Evolutionary conservation across 2,113 vertebrate genomes (phyloP).

Genomic region (Heloderma charlesbogerti): DNA sequence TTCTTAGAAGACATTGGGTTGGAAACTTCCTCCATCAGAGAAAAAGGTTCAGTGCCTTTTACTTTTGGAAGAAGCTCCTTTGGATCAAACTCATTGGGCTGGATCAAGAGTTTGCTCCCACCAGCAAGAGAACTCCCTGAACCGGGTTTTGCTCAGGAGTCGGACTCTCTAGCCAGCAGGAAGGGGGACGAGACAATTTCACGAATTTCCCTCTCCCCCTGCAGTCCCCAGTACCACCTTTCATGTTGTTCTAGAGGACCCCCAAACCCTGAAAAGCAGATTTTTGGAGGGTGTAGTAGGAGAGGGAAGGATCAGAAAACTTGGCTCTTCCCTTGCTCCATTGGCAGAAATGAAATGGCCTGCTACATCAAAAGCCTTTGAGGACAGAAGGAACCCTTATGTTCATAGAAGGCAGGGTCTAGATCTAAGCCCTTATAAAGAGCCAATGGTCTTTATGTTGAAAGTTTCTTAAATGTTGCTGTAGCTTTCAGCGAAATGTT

Average conservation of each 20-base stretch:
- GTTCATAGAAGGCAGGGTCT: too few relatives aligned
- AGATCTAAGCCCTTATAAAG: constrained; percentile 8
- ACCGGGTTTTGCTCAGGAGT: neutral
- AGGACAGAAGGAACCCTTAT: neutral
- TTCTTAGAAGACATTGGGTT: neutral
- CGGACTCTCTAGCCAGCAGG: neutral
- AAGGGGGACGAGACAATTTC: neutral
- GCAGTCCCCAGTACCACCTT: neutral
- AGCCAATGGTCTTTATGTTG: neutral
- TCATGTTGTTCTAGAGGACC: neutral
- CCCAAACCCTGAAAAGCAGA: neutral
- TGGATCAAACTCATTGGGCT: neutral
- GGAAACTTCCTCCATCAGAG: neutral
- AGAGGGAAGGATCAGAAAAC: neutral
- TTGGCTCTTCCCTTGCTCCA: neutral
- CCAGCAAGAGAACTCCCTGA: neutral
- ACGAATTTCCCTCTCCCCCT: neutral
- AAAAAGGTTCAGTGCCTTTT: neutral
- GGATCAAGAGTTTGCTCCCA: neutral
- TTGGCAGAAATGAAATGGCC: neutral
- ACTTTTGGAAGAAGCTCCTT: neutral
- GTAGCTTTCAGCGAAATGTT: neutral
- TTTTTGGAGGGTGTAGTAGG: too few relatives aligned
- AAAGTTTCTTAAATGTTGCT: constrained; percentile 3
- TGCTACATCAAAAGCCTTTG: neutral